Base-by-base conservation (phyloP, 2,113 vertebrate species). In the Thalassarche chlororhynchos region DNA sequence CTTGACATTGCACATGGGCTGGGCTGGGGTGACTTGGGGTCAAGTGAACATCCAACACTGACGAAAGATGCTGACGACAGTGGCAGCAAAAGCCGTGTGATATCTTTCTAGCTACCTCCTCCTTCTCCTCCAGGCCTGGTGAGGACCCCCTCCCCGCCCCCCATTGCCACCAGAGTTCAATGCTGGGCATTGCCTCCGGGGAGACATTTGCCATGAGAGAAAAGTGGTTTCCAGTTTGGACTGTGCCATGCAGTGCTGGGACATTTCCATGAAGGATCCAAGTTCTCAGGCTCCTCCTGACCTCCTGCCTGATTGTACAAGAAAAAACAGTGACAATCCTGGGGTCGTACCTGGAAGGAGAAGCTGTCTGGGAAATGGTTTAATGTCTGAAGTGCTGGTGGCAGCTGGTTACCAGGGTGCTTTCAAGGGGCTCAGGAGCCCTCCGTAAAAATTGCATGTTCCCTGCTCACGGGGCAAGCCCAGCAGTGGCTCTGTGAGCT, bases 71-170 rank as follows among this genome's bases (percentile, higher is more conserved):
- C 66, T 85, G 83, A 69, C 1, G 11, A 78, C 38, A 42, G 68
- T 52, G 74, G n/a, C 75, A 61, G 58, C 2, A 0, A 34, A 76
- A 75, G 52, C 38, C 1, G 2, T 29, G 36, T 69, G 69, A 49
- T 74, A 74, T 70, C 69, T 64, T 95, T 75, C 87, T 68, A 94
- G 93, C 97, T 96, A 97, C 97, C 97, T 97, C 97, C 91, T 91
- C 79, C 69, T 94, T 40, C 90, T 95, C 89, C 96, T 91, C 20
- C 81, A 85, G 74, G 47, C 77, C 72, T 46, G 86, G 40, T 24
- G 86, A 88, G 68, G 87, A 38, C 38, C 38, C 38, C 52, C 36
- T 17, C 51, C 47, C 28, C 32, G 9, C 52, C 65, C n/a, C 62
- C 74, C 44, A 1, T 9, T 58, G 82, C 51, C 46, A 29, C 21